These are phyloP conservation scores for Idaea aversata DNA, from an alignment of 2,888 invertebrate species.

Conservation along the genomic window DNA sequence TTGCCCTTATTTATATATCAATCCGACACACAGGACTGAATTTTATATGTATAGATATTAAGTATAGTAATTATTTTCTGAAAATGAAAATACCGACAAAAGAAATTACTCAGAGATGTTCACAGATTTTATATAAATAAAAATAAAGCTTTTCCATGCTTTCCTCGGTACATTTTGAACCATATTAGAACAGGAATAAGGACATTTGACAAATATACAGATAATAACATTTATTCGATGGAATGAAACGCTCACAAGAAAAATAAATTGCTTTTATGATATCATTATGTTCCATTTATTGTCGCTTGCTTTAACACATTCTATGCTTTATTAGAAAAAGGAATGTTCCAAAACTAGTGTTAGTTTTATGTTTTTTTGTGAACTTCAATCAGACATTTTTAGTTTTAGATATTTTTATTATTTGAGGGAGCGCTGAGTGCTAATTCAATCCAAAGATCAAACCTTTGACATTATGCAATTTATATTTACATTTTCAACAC, in stretches of 20 bases:
- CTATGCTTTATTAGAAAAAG: background rate
- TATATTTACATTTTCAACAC: no score
- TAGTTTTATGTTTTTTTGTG: conserved; percentile 49
- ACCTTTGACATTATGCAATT: no score
- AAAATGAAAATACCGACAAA: background rate
- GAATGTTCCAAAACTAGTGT: background rate
- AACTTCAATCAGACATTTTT: conserved; percentile 4
- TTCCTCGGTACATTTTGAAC: conserved; percentile 8
- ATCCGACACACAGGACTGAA: no score
- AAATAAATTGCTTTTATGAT: conserved; percentile 46
- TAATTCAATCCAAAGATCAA: no score
- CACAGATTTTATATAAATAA: background rate
- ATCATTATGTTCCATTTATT: conserved; percentile 47
- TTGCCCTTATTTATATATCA: no score
- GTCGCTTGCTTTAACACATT: conserved; percentile 30
- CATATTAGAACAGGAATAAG: conserved; percentile 25
- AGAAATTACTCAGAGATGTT: background rate
- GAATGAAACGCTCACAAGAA: conserved; percentile 34
- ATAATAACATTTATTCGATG: conserved; percentile 32
- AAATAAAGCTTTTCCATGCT: background rate
- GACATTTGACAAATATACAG: conserved; percentile 22
- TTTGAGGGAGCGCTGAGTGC: no score
- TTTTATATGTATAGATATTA: no score
- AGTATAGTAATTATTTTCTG: background rate
- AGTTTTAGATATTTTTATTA: no score